Evolutionary conservation across 2,113 vertebrate species (phyloP).

Genomic region (Podiceps cristatus): DNA sequence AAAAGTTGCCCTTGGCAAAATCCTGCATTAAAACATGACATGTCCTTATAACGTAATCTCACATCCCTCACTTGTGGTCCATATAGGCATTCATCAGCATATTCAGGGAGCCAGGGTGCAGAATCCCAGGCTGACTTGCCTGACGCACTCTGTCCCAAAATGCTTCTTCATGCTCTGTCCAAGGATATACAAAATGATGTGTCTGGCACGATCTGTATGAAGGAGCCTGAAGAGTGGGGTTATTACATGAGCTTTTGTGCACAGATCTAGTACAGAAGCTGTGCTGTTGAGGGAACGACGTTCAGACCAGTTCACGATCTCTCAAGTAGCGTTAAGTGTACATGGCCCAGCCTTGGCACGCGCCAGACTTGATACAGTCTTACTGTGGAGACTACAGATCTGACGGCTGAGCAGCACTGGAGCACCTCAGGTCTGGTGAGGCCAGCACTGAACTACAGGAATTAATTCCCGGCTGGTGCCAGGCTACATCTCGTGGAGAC

Average conservation of each 20-base stretch:
- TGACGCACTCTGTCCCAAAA: not conserved
- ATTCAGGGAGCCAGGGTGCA: not conserved
- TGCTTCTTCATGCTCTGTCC: not conserved
- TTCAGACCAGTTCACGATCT: not conserved
- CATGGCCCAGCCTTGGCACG: not conserved
- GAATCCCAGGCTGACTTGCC: not conserved
- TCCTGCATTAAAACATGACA: not conserved
- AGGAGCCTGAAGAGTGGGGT: not conserved
- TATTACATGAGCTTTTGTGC: not conserved
- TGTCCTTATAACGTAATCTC: not conserved
- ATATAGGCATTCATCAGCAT: not conserved
- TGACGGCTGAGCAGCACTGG: not conserved
- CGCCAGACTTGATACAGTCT: not conserved
- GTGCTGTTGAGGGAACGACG: not conserved
- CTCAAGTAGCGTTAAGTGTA: rapidly evolving
- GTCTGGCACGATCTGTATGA: not conserved
- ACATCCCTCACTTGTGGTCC: not conserved
- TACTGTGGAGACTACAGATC: not conserved
- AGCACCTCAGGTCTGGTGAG: not conserved
- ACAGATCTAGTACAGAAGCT: not conserved
- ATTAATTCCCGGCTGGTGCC: not conserved
- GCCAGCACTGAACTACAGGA: not conserved
- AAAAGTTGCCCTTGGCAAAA: not conserved
- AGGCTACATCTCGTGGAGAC: not conserved
- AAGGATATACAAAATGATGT: not conserved